Evolutionary conservation across 2,797 vertebrate species (phyloP).

Genomic region (Cuniculus paca): DNA sequence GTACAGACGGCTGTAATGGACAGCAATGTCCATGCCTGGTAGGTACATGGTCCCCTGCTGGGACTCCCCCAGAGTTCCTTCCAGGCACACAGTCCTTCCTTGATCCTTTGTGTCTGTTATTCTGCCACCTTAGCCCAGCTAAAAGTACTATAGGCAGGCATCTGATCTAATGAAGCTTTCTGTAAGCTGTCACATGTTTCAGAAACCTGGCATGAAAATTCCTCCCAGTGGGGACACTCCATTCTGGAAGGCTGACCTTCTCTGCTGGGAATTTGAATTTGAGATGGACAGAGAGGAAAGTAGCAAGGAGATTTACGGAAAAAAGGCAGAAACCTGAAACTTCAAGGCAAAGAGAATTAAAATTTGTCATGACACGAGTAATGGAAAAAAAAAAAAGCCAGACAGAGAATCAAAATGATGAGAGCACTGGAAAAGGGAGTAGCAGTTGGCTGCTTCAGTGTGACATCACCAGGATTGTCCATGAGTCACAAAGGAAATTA

Average conservation of each 20-base stretch:
- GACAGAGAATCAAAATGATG: fast-evolving
- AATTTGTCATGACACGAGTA: background rate
- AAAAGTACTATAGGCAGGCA: background rate
- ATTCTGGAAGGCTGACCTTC: background rate
- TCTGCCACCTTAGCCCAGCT: background rate
- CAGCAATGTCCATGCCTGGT: background rate
- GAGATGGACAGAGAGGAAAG: background rate
- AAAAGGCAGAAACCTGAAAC: background rate
- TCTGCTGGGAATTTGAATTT: background rate
- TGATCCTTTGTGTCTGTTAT: background rate
- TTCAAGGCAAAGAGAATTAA: background rate
- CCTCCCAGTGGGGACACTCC: background rate
- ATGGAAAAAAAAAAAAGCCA: background rate
- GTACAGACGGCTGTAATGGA: background rate
- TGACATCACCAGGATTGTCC: background rate
- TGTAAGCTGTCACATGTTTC: background rate
- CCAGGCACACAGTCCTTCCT: background rate
- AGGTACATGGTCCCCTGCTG: background rate
- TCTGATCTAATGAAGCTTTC: background rate
- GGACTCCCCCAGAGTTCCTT: background rate
- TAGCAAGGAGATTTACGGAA: background rate
- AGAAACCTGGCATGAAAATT: background rate
- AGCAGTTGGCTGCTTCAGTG: fast-evolving
- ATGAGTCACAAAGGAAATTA: background rate
- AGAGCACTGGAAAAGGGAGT: background rate